These are phyloP conservation scores for Pelosia muscerda DNA, from an alignment of 2,888 invertebrate genomes.

Conservation along the genomic window DNA sequence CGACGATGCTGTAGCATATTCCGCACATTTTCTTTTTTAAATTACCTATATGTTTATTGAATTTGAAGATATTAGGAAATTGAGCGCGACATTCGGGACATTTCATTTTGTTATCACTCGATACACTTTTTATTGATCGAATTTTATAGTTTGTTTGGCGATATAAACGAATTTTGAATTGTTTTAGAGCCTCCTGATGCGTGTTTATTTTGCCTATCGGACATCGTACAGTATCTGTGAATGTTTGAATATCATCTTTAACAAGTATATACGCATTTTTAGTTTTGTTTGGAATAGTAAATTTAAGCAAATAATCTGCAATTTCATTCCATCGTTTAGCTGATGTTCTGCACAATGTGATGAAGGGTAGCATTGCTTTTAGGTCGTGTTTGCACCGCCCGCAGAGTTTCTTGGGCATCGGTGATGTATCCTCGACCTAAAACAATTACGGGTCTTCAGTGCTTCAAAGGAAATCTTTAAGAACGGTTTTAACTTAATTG, in stretches of 20 bases:
- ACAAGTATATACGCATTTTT: conserved; percentile 57
- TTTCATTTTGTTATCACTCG: conserved; percentile 28
- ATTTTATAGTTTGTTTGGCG: conserved; percentile 20
- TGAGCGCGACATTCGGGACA: conserved; percentile 59
- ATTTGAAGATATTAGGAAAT: conserved; percentile 42
- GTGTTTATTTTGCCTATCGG: conserved; percentile 33
- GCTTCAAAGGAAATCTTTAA: conserved; percentile 10
- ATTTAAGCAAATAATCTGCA: conserved; percentile 42
- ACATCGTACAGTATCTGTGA: conserved; percentile 39
- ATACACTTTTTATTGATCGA: conserved; percentile 11
- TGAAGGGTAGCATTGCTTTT: conserved; percentile 55
- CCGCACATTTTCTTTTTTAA: conserved; percentile 56
- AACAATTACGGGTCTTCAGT: conserved; percentile 61
- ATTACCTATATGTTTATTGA: conserved; percentile 59
- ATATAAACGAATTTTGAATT: conserved; percentile 37
- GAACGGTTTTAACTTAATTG: neutral
- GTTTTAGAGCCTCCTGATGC: conserved; percentile 36
- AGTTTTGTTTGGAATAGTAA: conserved; percentile 41
- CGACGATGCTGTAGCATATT: conserved; percentile 53
- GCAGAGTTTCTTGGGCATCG: conserved; percentile 64
- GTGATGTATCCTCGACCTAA: conserved; percentile 63
- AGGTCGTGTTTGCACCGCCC: conserved; percentile 51
- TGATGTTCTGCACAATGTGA: conserved; percentile 58
- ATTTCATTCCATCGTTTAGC: conserved; percentile 58
- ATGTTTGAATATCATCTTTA: conserved; percentile 33